Percentiles rank a stretch among this genome's conserved stretches.
These are phyloP conservation scores for Graptemys geographica DNA, from an alignment of 2,797 vertebrate species.

Conservation along the genomic window DNA sequence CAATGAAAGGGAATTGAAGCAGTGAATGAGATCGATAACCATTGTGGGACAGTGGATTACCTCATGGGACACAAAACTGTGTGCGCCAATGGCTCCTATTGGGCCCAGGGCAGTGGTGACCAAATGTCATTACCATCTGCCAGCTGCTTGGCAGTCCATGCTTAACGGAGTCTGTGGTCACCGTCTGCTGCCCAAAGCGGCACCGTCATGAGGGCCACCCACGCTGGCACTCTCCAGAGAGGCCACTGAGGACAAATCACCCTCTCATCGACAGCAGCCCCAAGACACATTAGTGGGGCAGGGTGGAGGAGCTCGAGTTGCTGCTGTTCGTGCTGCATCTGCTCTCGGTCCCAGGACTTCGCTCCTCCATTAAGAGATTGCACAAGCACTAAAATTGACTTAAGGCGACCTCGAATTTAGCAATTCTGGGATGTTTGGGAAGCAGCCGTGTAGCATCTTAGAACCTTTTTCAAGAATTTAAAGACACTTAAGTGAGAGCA, in stretches of 20 bases:
- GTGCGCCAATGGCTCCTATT: fast-evolving
- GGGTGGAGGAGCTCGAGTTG: not conserved
- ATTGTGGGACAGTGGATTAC: fast-evolving
- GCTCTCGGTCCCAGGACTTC: not conserved
- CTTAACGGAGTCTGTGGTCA: not conserved
- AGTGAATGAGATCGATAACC: too few species aligned
- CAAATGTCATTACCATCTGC: fast-evolving
- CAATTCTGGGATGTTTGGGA: not conserved
- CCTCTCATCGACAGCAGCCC: not conserved
- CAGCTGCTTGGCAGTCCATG: not conserved
- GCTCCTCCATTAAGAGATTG: fast-evolving
- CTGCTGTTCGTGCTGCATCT: fast-evolving
- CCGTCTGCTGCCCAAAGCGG: not conserved
- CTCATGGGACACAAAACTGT: not conserved
- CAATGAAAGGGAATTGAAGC: not conserved
- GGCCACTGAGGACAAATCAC: not conserved
- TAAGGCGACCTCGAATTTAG: fast-evolving
- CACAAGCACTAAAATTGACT: fast-evolving
- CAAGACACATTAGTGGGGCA: not conserved
- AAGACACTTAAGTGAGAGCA: not conserved
- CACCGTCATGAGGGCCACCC: not conserved
- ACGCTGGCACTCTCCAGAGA: not conserved
- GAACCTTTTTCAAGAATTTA: fast-evolving
- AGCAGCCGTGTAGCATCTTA: fast-evolving
- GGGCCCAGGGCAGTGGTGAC: not conserved